Conservation (phyloP, 2,888 invertebrate genomes). For the Syrista parreyssii region DNA sequence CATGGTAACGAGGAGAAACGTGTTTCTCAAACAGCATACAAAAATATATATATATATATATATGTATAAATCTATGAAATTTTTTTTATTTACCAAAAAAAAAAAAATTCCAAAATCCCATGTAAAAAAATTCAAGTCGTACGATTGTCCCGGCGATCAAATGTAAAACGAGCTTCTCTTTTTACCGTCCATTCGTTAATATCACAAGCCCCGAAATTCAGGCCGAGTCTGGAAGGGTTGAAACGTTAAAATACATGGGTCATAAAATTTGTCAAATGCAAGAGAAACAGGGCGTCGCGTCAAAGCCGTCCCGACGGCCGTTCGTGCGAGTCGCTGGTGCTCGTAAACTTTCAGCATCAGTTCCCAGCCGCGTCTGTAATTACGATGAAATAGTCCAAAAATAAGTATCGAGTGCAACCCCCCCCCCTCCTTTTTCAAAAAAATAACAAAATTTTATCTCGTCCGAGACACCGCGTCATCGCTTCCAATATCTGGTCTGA, state of each 20-base stretch:
- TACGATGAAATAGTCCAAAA: neutral
- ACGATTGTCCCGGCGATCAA: no score
- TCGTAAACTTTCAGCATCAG: neutral
- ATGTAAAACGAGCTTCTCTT: neutral
- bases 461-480: neutral
- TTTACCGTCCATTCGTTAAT: neutral
- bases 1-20: no score
- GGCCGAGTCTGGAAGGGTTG: neutral
- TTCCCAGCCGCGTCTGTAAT: no score
- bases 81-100: no score
- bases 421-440: no score
- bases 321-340: neutral
- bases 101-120: no score
- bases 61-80: no score
- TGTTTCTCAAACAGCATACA: no score
- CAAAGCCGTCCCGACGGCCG: neutral
- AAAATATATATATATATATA: no score
- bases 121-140: no score
- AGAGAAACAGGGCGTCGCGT: neutral
- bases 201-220: no score
- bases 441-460: no score
- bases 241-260: neutral
- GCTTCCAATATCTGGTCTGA: neutral
- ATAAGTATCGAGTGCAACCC: neutral
- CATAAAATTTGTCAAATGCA: conserved; percentile 1